A percentile compares a stretch with the other conserved stretches of the same genome.
Evolutionary conservation across 2,888 invertebrate genomes (phyloP).

Genomic region (Aspidapion aeneum): DNA sequence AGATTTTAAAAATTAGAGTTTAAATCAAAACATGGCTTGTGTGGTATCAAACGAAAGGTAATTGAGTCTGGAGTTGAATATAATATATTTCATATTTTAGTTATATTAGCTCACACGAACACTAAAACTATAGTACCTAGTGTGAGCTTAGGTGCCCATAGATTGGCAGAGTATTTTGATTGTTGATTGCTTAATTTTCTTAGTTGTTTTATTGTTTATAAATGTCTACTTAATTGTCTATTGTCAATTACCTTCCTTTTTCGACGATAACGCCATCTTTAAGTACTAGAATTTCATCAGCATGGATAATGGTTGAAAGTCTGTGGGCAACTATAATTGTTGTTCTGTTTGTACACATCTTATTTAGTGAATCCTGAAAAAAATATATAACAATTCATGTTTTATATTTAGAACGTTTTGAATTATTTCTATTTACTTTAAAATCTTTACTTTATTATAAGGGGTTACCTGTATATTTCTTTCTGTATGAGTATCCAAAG

Average conservation of each 20-base stretch:
- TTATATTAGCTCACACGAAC: too few relatives aligned
- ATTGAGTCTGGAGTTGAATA: too few relatives aligned
- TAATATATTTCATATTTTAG: too few relatives aligned
- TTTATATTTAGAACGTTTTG: background rate
- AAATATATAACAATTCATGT: conserved; percentile 3
- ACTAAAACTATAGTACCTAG: too few relatives aligned
- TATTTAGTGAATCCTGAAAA: conserved; percentile 63
- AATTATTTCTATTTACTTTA: background rate
- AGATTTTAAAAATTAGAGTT: too few relatives aligned
- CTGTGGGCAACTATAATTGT: conserved; percentile 94
- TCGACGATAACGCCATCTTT: conserved; percentile 90
- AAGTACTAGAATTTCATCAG: conserved; percentile 90
- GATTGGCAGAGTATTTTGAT: too few relatives aligned
- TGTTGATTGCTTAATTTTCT: too few relatives aligned
- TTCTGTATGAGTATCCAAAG: conserved; percentile 94
- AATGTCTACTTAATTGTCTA: too few relatives aligned
- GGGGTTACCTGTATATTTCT: conserved; percentile 70
- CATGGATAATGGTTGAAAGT: conserved; percentile 90
- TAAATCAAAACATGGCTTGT: too few relatives aligned
- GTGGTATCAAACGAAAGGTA: too few relatives aligned
- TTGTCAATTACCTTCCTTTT: conserved; percentile 60
- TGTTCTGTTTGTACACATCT: conserved; percentile 81
- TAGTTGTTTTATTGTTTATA: too few relatives aligned
- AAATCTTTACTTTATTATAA: background rate
- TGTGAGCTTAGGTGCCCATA: too few relatives aligned